phyloP scores from a whole-genome alignment of 2,797 vertebrate genomes.

The Tapera naevia region DNA sequence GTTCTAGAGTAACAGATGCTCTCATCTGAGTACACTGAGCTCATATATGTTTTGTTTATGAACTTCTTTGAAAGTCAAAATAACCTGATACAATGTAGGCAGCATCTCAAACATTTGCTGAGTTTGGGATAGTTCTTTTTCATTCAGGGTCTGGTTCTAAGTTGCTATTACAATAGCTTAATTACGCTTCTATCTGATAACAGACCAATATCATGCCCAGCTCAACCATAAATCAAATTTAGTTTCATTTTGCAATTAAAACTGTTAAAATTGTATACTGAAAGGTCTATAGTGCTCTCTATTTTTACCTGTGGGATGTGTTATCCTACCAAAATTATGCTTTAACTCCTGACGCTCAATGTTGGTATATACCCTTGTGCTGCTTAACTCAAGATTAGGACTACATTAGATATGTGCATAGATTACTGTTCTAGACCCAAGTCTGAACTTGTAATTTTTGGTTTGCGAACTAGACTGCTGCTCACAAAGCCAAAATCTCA shows the following conservation, averaged over 20 bases:
- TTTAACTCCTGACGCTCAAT: neutral
- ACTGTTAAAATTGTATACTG: neutral
- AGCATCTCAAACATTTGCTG: neutral
- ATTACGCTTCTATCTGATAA: neutral
- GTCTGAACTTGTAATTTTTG: neutral
- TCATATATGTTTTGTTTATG: neutral
- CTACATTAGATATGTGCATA: neutral
- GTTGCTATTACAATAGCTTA: neutral
- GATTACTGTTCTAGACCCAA: neutral
- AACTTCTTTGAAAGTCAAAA: neutral
- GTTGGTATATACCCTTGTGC: neutral
- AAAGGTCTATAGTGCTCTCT: neutral
- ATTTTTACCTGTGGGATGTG: neutral
- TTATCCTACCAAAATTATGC: neutral
- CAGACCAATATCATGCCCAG: neutral
- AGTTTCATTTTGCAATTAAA: neutral
- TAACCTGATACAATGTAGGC: neutral
- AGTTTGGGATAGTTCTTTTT: neutral
- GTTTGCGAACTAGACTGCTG: neutral
- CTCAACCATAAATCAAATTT: neutral
- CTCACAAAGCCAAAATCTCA: neutral
- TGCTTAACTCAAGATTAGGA: neutral
- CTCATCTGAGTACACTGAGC: neutral
- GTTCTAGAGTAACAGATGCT: neutral
- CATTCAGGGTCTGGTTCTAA: neutral